These are phyloP conservation scores for Euura lappo DNA, from an alignment of 1,140 invertebrate species.

Conservation along the genomic window DNA sequence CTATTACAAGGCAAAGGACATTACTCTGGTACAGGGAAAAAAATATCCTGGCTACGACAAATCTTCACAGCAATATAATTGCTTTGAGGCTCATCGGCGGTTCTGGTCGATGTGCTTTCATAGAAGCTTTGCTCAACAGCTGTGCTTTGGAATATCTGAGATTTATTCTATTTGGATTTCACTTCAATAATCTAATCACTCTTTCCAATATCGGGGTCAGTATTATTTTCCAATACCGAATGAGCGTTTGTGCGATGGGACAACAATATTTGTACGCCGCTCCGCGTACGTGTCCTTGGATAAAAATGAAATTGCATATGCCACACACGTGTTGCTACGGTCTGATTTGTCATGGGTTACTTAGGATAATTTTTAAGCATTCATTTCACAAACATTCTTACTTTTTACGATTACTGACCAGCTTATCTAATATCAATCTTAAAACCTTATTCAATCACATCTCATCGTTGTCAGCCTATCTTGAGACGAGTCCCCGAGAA, in stretches of 20 bases:
- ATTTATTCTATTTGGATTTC: background rate
- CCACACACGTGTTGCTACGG: too few species aligned
- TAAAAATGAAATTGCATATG: too few species aligned
- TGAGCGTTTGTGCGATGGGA: background rate
- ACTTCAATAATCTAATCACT: background rate
- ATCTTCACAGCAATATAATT: too few species aligned
- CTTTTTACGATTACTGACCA: background rate
- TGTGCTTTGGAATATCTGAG: background rate
- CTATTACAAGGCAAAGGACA: background rate
- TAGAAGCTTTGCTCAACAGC: background rate
- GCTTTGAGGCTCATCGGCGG: too few species aligned
- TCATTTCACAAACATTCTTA: too few species aligned
- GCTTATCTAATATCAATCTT: background rate
- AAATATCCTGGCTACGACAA: too few species aligned
- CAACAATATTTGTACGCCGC: background rate
- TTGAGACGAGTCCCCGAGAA: too few species aligned
- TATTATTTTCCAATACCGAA: too few species aligned
- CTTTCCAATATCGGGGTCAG: background rate
- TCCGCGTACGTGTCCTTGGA: background rate
- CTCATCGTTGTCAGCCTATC: too few species aligned
- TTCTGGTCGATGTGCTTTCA: background rate
- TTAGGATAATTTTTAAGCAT: background rate
- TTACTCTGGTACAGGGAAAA: background rate
- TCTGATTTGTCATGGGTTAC: background rate
- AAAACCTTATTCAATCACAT: too few species aligned